These are phyloP conservation scores for Propsilocerus akamusi DNA, from an alignment of 1,140 invertebrate species.

Conservation along the genomic window DNA sequence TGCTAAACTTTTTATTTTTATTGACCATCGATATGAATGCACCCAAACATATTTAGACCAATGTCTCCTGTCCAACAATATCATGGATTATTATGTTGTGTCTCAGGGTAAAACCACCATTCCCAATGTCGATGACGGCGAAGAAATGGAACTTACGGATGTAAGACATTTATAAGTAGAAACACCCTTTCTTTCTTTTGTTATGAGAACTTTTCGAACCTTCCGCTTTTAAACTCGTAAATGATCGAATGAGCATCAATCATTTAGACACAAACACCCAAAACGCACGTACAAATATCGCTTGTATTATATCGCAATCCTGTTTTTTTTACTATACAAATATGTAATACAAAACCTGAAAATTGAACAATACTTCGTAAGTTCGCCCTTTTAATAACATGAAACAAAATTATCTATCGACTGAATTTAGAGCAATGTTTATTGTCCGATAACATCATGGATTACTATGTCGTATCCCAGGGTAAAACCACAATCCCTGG, in stretches of 20 bases:
- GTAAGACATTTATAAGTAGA: constrained; percentile 34
- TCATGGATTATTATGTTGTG: constrained; percentile 57
- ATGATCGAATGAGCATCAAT: no score
- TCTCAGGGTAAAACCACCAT: constrained; percentile 73
- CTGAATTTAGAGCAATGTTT: constrained; percentile 66
- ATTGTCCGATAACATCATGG: constrained; percentile 70
- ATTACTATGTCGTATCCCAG: constrained; percentile 90
- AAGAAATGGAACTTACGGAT: constrained; percentile 83
- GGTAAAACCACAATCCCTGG: constrained; percentile 89
- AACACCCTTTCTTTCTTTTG: neutral
- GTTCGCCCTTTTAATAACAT: no score
- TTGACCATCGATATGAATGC: neutral
- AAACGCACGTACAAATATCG: no score
- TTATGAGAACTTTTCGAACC: no score
- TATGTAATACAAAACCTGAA: no score
- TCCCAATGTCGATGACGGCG: constrained; percentile 66
- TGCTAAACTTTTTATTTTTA: neutral
- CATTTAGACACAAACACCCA: no score
- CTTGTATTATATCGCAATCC: no score
- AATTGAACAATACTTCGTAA: no score
- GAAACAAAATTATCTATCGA: no score
- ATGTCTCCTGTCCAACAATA: constrained; percentile 43
- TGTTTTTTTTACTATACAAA: no score
- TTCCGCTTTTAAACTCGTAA: no score
- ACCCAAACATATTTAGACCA: constrained; percentile 29